phyloP scores from a whole-genome alignment of 2,888 invertebrate species.

The Oeneis ivallda region DNA sequence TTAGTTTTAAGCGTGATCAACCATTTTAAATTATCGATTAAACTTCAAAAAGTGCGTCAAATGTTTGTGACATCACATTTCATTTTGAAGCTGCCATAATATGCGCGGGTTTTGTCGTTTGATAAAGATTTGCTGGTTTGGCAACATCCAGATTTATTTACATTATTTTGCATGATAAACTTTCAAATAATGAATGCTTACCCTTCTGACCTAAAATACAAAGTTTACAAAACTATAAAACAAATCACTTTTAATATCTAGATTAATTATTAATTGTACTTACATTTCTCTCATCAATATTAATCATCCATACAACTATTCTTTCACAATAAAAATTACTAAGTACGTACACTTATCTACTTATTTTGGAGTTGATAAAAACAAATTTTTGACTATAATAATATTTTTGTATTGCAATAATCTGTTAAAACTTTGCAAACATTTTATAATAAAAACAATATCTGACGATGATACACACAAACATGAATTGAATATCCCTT shows the following conservation, averaged over 20 bases:
- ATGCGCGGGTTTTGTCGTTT: no score
- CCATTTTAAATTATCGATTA: no score
- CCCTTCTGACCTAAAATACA: neutral
- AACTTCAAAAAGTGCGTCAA: no score
- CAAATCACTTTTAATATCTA: slow-evolving; percentile 21
- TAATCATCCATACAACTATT: slow-evolving; percentile 26
- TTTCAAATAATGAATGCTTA: neutral
- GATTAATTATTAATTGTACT: slow-evolving; percentile 34
- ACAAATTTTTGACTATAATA: neutral
- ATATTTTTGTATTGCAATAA: neutral
- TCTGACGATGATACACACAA: neutral
- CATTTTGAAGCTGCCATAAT: neutral
- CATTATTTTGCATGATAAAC: neutral
- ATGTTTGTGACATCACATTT: no score
- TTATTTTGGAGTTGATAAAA: slow-evolving; percentile 14
- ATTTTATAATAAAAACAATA: neutral
- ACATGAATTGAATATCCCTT: neutral
- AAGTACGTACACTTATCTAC: slow-evolving; percentile 15
- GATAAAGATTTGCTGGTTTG: no score
- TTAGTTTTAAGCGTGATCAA: no score
- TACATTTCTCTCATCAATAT: slow-evolving; percentile 21
- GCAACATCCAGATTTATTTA: neutral
- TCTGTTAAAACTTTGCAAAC: neutral
- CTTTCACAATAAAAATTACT: slow-evolving; percentile 24
- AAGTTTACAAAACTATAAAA: slow-evolving; percentile 22